Conservation (phyloP, 2,797 vertebrate species). For the Sparidentex hasta region DNA sequence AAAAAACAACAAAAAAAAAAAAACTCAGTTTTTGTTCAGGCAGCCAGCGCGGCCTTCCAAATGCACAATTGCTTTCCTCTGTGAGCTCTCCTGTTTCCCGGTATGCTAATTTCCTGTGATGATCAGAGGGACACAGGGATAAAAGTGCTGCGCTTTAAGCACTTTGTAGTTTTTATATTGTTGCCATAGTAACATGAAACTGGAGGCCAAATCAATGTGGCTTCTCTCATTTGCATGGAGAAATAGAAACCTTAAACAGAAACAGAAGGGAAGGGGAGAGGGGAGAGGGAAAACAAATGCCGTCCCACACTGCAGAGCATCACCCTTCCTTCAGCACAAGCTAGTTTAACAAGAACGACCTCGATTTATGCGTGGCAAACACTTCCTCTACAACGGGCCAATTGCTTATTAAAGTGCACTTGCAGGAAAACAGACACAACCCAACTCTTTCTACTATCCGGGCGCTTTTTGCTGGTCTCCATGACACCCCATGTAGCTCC, state of each 20-base stretch:
- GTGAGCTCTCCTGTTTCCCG: conserved; percentile 79
- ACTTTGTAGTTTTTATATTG: conserved; percentile 85
- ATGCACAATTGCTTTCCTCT: conserved; percentile 80
- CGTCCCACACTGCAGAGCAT: conserved; percentile 60
- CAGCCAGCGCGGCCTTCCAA: conserved; percentile 79
- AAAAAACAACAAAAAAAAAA: conserved; percentile 15
- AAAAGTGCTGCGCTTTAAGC: conserved; percentile 83
- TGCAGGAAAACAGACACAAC: conserved; percentile 39
- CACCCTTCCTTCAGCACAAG: conserved; percentile 44
- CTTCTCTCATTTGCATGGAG: conserved; percentile 84
- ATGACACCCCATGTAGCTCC: conserved; percentile 50
- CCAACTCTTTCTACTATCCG: conserved; percentile 42
- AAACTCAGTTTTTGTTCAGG: conserved; percentile 66
- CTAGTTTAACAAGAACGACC: conserved; percentile 60
- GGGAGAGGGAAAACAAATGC: conserved; percentile 56
- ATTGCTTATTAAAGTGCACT: conserved; percentile 49
- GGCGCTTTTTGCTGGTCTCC: conserved; percentile 45
- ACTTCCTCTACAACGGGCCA: conserved; percentile 41
- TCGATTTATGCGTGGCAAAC: conserved; percentile 44
- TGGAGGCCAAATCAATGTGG: conserved; percentile 83
- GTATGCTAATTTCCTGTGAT: conserved; percentile 87
- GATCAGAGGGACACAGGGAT: conserved; percentile 84
- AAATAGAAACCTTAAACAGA: conserved; percentile 75
- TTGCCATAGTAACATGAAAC: conserved; percentile 87
- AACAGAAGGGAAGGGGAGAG: conserved; percentile 66